Evolutionary conservation across 92 coral and sea anemone species (phyloP).

Genomic region (Zoanthus gigantus): DNA sequence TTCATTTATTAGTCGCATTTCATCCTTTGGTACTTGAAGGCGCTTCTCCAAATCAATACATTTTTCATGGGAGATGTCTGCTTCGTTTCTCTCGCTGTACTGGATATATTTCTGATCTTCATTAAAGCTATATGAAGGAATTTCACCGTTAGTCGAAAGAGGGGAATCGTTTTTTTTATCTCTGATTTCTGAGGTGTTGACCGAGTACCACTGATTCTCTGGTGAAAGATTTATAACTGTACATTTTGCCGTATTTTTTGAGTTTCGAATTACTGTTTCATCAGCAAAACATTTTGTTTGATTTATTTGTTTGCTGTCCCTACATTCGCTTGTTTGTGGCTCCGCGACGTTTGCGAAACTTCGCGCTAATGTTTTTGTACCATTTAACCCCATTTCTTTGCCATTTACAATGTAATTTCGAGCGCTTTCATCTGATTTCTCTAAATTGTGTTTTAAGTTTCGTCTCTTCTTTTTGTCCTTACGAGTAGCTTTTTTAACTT

Average conservation of each 20-base stretch:
- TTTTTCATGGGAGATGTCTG: neutral
- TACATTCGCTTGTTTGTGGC: neutral
- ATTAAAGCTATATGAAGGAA: neutral
- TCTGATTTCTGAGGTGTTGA: neutral
- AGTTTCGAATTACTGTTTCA: neutral
- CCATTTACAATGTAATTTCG: neutral
- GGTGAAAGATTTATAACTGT: neutral
- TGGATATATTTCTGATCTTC: neutral
- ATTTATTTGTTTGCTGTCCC: neutral
- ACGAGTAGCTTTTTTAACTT: neutral
- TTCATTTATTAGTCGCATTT: neutral
- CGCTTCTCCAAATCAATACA: slow-evolving; percentile 22
- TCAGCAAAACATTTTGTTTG: neutral
- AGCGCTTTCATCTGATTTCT: neutral
- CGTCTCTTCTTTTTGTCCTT: neutral
- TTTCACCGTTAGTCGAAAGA: neutral
- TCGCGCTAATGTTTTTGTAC: neutral
- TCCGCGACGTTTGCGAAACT: neutral
- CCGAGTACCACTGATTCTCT: neutral
- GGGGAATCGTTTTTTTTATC: neutral
- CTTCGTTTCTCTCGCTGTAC: neutral
- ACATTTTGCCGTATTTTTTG: neutral
- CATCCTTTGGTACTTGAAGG: slow-evolving; percentile 14
- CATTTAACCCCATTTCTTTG: neutral
- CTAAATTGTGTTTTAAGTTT: neutral